Percentiles rank a stretch among this genome's conserved stretches.
phyloP scores from a whole-genome alignment of 1,140 invertebrate species.

The Drosophila tropicalis region DNA sequence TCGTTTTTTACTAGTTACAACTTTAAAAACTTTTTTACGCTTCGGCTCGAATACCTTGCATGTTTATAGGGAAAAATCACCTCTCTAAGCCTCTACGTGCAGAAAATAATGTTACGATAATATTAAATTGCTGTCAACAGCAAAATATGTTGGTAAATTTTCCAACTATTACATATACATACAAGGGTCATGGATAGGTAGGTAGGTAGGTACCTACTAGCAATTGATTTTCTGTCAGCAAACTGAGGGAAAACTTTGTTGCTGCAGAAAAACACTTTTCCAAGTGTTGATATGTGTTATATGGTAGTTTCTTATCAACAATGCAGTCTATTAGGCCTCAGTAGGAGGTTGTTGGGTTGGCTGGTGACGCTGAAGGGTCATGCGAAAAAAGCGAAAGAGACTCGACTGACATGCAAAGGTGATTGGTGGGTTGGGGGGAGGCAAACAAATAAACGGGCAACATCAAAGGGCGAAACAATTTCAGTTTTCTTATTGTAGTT shows the following conservation, averaged over 20 bases:
- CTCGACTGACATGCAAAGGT: slow-evolving; percentile 61
- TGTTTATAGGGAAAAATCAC: slow-evolving; percentile 41
- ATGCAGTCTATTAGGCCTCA: slow-evolving; percentile 72
- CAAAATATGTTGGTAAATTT: slow-evolving; percentile 78
- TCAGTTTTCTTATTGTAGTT: slow-evolving; percentile 23
- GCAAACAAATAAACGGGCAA: slow-evolving; percentile 67
- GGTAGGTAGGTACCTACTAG: slow-evolving; percentile 15
- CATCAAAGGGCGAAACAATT: slow-evolving; percentile 75
- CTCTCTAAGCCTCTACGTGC: slow-evolving; percentile 54
- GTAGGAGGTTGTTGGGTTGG: slow-evolving; percentile 5
- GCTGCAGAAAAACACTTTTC: slow-evolving; percentile 71
- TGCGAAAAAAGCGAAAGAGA: slow-evolving; percentile 4
- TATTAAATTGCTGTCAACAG: slow-evolving; percentile 81
- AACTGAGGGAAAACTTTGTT: slow-evolving; percentile 7
- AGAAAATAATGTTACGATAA: slow-evolving; percentile 78
- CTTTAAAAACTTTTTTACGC: slow-evolving; percentile 33
- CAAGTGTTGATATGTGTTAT: slow-evolving; percentile 79
- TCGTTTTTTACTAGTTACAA: not conserved
- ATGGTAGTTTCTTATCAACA: slow-evolving; percentile 77
- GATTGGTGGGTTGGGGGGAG: not conserved
- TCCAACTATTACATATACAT: slow-evolving; percentile 36
- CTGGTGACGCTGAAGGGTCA: slow-evolving; percentile 1
- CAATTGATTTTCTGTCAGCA: slow-evolving; percentile 80
- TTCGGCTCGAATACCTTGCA: slow-evolving; percentile 32
- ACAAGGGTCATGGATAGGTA: too few species aligned